These are phyloP conservation scores for Thereva nobilitata DNA, from an alignment of 2,888 invertebrate species.

Conservation along the genomic window DNA sequence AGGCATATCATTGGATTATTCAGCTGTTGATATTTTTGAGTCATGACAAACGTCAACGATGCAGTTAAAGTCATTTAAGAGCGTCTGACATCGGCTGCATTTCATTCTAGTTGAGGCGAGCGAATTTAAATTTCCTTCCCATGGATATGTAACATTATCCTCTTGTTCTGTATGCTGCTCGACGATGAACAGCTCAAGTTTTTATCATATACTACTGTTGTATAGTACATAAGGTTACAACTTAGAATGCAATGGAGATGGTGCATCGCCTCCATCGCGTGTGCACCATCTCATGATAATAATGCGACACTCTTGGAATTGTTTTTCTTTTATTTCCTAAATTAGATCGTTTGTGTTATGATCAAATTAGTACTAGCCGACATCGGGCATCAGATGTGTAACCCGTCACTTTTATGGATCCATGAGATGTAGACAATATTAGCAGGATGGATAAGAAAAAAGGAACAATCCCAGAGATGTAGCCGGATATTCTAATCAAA, in stretches of 20 bases:
- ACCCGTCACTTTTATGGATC: neutral
- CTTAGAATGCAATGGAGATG: too few species aligned
- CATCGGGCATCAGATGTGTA: neutral
- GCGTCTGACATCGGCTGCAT: neutral
- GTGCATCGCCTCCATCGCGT: neutral
- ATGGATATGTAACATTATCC: constrained; percentile 18
- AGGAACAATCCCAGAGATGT: constrained; percentile 25
- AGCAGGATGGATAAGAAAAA: constrained; percentile 22
- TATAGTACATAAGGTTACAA: too few species aligned
- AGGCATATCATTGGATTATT: neutral
- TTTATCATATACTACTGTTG: too few species aligned
- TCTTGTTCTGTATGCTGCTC: too few species aligned
- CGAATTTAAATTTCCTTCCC: constrained; percentile 17
- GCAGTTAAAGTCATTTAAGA: constrained; percentile 5
- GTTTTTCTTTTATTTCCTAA: neutral
- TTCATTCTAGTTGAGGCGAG: neutral
- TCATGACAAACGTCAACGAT: constrained; percentile 2
- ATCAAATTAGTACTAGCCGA: constrained; percentile 7
- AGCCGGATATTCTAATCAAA: constrained; percentile 40
- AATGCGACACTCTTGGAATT: neutral
- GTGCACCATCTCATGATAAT: neutral
- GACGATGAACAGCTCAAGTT: too few species aligned
- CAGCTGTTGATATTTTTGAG: constrained; percentile 17
- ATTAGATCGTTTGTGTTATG: neutral
- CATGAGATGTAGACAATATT: neutral